These are phyloP conservation scores for Carassius carassius DNA, from an alignment of 2,113 vertebrate species.

Conservation along the genomic window DNA sequence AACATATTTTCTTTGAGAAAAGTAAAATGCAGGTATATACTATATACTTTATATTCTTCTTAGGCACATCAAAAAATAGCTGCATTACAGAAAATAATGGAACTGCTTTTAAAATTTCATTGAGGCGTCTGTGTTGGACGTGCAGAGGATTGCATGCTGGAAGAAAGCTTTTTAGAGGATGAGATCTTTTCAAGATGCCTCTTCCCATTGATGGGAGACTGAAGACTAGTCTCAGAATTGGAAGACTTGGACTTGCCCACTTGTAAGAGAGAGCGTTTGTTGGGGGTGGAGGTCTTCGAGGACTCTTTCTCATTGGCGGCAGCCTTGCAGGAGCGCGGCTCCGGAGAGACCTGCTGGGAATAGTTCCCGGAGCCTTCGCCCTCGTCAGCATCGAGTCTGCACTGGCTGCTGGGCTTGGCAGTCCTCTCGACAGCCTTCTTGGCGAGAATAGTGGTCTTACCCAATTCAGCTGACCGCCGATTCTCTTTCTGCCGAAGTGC, in stretches of 20 bases:
- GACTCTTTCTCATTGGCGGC: slow-evolving; percentile 73
- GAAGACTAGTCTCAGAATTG: slow-evolving; percentile 76
- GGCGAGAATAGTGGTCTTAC: slow-evolving; percentile 85
- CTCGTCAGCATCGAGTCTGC: slow-evolving; percentile 69
- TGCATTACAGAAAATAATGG: slow-evolving; percentile 78
- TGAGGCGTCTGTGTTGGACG: slow-evolving; percentile 87
- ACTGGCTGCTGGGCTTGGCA: slow-evolving; percentile 74
- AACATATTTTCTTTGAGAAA: slow-evolving; percentile 72
- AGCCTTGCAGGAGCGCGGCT: slow-evolving; percentile 63
- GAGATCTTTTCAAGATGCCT: slow-evolving; percentile 81
- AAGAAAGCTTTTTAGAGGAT: slow-evolving; percentile 83
- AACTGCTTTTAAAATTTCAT: slow-evolving; percentile 78
- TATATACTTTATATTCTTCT: slow-evolving; percentile 63
- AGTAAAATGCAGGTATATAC: slow-evolving; percentile 59
- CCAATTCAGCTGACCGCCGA: slow-evolving; percentile 90
- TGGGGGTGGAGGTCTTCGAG: slow-evolving; percentile 77
- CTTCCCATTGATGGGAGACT: slow-evolving; percentile 79
- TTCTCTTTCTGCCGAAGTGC: slow-evolving; percentile 94
- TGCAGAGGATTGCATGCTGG: slow-evolving; percentile 89
- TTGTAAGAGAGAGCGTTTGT: slow-evolving; percentile 84
- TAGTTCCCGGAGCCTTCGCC: slow-evolving; percentile 60
- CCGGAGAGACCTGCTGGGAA: slow-evolving; percentile 64
- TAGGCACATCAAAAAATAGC: slow-evolving; percentile 89
- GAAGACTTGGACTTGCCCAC: slow-evolving; percentile 91
- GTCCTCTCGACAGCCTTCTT: slow-evolving; percentile 82